Conservation (phyloP, 2,113 vertebrate species). For the Coregonus clupeaformis region DNA sequence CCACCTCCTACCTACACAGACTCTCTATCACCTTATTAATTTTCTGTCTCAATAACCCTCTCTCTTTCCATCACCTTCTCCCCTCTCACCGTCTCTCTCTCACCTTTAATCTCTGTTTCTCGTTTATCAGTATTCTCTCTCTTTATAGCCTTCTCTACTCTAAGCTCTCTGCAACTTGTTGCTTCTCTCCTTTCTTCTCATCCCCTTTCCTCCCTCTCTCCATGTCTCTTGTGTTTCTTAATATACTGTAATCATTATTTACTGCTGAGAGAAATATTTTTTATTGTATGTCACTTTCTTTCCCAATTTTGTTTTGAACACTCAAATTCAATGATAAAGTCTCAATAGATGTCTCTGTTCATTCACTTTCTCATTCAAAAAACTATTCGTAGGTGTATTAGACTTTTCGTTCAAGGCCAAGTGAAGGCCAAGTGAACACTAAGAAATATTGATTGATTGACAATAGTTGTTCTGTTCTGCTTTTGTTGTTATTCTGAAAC, state of each 20-base stretch:
- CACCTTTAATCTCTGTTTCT: neutral
- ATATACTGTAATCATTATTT: neutral
- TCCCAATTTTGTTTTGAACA: conserved; percentile 14
- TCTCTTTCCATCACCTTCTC: conserved; percentile 49
- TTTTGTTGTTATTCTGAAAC: conserved; percentile 46
- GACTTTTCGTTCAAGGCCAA: conserved; percentile 13
- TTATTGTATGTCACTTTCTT: conserved; percentile 51
- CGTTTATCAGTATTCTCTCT: conserved; percentile 21
- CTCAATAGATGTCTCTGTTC: neutral
- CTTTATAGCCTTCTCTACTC: conserved; percentile 39
- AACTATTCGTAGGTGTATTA: neutral
- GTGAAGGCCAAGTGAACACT: conserved; percentile 35
- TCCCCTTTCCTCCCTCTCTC: conserved; percentile 44
- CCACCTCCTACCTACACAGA: too few species aligned
- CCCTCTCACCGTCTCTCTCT: conserved; percentile 24
- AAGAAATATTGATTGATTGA: conserved; percentile 30
- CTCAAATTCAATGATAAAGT: conserved; percentile 26
- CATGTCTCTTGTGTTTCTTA: conserved; percentile 54
- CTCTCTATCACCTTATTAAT: conserved; percentile 48
- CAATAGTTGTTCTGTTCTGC: conserved; percentile 5
- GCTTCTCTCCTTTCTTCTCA: conserved; percentile 36
- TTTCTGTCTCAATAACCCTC: conserved; percentile 50
- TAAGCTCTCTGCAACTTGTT: neutral
- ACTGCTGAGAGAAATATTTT: neutral
- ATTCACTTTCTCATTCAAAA: conserved; percentile 4